phyloP scores from a whole-genome alignment of 2,797 vertebrate genomes.

The Loriculus beryllinus region DNA sequence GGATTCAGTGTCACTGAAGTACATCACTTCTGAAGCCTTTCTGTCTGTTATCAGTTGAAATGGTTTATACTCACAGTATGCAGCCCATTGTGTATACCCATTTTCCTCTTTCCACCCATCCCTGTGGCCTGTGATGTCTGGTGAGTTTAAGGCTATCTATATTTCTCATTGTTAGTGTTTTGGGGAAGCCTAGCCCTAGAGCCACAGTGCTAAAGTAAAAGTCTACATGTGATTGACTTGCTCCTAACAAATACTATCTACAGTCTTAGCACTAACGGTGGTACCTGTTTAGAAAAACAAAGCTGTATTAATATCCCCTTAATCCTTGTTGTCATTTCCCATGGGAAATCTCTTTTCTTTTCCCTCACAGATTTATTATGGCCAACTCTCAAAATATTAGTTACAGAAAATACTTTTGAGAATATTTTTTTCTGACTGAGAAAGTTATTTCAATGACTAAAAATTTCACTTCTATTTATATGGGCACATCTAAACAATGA shows the following conservation, averaged over 20 bases:
- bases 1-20: neutral
- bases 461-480: neutral
- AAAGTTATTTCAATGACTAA: neutral
- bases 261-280: neutral
- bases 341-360: neutral
- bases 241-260: fast-evolving
- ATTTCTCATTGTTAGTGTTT: neutral
- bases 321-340: neutral
- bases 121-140: neutral
- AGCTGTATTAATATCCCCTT: neutral
- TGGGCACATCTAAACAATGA: neutral
- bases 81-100: neutral
- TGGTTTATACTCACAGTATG: neutral
- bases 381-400: neutral
- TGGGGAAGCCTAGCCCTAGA: neutral
- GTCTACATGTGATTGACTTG: neutral
- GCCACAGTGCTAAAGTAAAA: neutral
- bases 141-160: neutral
- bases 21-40: neutral
- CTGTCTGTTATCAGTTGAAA: neutral
- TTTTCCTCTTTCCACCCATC: neutral
- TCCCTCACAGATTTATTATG: neutral
- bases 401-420: neutral
- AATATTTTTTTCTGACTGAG: neutral
- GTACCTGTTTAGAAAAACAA: neutral